Conservation (phyloP, 2,113 vertebrate genomes). For the Empidonax traillii region DNA sequence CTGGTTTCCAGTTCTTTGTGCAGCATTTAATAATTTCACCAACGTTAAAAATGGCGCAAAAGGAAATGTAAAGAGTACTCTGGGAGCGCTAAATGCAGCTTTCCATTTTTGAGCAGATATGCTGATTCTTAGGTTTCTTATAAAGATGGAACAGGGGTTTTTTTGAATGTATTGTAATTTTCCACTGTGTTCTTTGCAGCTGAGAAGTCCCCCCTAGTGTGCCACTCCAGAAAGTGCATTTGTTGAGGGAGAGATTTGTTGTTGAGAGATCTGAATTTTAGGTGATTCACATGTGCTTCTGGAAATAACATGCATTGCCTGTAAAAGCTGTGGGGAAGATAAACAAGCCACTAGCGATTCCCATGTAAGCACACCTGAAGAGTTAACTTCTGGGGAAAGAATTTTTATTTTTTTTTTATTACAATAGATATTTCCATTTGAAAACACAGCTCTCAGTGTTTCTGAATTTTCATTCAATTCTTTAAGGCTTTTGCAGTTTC, state of each 20-base stretch:
- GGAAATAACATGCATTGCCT: not conserved
- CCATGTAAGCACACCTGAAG: not conserved
- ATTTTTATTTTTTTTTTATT: not conserved
- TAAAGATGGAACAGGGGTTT: not conserved
- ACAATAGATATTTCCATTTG: not conserved
- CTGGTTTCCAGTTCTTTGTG: not conserved
- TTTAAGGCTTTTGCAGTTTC: not conserved
- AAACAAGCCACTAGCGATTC: not conserved
- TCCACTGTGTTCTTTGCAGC: constrained; percentile 25
- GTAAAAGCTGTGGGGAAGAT: not conserved
- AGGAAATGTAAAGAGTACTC: not conserved
- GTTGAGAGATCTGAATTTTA: not conserved
- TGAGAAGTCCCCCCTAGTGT: constrained; percentile 46
- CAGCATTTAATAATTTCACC: not conserved
- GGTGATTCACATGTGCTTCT: not conserved
- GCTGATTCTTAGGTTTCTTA: not conserved
- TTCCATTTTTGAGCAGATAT: not conserved
- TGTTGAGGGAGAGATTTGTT: not conserved
- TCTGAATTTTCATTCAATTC: not conserved
- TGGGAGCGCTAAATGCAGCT: not conserved
- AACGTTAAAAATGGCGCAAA: not conserved
- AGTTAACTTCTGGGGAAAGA: not conserved
- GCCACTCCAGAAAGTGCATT: constrained; percentile 34
- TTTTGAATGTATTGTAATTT: constrained; percentile 13
- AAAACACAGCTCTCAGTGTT: not conserved